Evolutionary conservation across 2,113 vertebrate genomes (phyloP).

Genomic region (Electrona antarctica): DNA sequence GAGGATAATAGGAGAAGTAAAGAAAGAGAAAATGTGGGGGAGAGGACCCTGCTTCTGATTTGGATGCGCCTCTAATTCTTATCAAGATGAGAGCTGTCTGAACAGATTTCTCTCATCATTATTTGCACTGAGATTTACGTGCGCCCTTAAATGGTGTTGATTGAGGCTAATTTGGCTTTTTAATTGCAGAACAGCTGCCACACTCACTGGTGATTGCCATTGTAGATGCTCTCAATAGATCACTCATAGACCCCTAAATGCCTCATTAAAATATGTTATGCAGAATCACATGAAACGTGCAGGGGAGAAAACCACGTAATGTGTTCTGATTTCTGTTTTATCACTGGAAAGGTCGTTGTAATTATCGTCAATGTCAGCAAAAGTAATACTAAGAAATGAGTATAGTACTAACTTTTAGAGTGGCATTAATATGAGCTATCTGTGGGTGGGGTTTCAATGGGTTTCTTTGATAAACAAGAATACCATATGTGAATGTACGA

Average conservation of each 20-base stretch:
- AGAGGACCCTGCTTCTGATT: conserved; percentile 63
- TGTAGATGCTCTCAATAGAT: conserved; percentile 78
- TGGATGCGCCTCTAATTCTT: conserved; percentile 73
- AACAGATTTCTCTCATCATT: conserved; percentile 78
- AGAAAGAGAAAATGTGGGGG: conserved; percentile 31
- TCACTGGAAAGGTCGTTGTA: conserved; percentile 70
- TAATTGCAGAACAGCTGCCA: conserved; percentile 82
- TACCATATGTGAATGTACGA: conserved; percentile 33
- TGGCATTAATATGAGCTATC: conserved; percentile 59
- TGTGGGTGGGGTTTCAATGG: conserved; percentile 33
- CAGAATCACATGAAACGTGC: conserved; percentile 66
- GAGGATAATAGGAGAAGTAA: background rate
- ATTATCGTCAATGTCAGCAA: conserved; percentile 77
- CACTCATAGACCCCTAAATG: conserved; percentile 74
- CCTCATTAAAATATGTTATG: conserved; percentile 73
- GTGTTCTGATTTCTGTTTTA: conserved; percentile 76
- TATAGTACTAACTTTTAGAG: conserved; percentile 62
- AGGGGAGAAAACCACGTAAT: conserved; percentile 61
- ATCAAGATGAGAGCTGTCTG: conserved; percentile 78
- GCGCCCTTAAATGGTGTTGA: conserved; percentile 80
- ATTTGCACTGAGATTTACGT: conserved; percentile 78
- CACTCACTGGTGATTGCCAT: conserved; percentile 79
- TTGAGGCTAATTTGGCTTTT: conserved; percentile 83
- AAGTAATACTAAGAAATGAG: conserved; percentile 44
- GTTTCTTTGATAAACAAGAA: conserved; percentile 41